Percentiles rank a stretch among this genome's conserved stretches.
These are phyloP conservation scores for Agelaius phoeniceus DNA, from an alignment of 2,113 vertebrate species.

Conservation along the genomic window DNA sequence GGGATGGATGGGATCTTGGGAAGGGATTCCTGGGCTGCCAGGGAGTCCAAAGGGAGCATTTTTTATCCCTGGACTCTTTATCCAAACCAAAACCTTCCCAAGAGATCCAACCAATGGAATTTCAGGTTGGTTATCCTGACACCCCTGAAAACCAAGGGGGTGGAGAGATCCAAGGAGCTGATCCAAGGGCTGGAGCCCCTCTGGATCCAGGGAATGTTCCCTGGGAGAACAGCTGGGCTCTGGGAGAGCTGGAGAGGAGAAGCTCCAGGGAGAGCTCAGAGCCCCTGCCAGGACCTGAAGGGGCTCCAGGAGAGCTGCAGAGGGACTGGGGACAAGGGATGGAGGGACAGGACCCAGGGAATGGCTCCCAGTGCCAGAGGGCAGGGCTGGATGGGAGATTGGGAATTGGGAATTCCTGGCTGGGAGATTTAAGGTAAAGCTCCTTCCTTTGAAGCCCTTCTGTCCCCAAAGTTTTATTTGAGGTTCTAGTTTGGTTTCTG, in stretches of 20 bases:
- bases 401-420: not conserved
- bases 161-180: not conserved
- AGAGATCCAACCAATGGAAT: not conserved
- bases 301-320: not conserved
- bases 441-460: not conserved
- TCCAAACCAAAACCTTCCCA: not conserved
- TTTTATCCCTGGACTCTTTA: not conserved
- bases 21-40: not conserved
- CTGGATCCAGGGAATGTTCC: not conserved
- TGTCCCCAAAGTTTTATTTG: not conserved
- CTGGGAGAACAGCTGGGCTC: not conserved
- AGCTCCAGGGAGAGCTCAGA: not conserved
- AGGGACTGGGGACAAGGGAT: not conserved
- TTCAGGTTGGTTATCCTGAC: not conserved
- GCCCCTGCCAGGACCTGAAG: not conserved
- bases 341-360: not conserved
- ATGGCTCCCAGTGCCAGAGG: not conserved
- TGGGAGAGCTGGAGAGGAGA: not conserved
- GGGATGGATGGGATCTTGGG: not conserved
- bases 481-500: not conserved
- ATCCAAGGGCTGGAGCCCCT: not conserved
- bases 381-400: accelerated
- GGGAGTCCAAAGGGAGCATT: not conserved
- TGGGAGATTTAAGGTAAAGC: not conserved
- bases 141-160: not conserved